These are phyloP conservation scores for Platorchestia sp. DNA, from an alignment of 1,140 invertebrate genomes.

Conservation along the genomic window DNA sequence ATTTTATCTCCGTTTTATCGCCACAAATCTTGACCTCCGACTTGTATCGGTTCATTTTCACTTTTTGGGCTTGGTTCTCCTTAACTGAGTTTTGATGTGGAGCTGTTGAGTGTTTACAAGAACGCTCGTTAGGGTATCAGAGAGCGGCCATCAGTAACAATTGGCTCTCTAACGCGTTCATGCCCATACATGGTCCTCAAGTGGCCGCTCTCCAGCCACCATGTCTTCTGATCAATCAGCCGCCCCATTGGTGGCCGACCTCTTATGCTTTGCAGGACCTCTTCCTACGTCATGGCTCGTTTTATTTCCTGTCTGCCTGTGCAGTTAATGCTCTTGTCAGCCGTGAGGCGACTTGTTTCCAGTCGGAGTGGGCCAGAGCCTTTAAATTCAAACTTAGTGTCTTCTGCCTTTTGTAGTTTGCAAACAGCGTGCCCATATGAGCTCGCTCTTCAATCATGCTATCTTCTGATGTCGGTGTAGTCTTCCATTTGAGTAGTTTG, in stretches of 20 bases:
- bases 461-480: background rate
- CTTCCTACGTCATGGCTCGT: background rate
- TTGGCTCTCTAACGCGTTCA: background rate
- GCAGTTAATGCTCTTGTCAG: background rate
- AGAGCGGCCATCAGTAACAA: background rate
- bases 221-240: slow-evolving; percentile 43
- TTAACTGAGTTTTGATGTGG: background rate
- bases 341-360: background rate
- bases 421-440: background rate
- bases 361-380: background rate
- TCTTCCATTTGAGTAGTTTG: background rate
- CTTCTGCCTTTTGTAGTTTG: background rate
- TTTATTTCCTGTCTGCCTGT: background rate
- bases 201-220: slow-evolving; percentile 22
- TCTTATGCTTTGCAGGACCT: background rate
- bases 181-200: background rate
- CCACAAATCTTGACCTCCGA: background rate
- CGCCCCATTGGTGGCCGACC: slow-evolving; percentile 3
- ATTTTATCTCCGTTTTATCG: background rate
- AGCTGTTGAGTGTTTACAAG: slow-evolving; percentile 7
- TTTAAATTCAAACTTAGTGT: background rate
- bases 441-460: background rate
- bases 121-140: slow-evolving; percentile 15
- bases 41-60: background rate
- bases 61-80: background rate